Evolutionary conservation across 2,113 vertebrate genomes (phyloP).

Genomic region (Megalops atlanticus): DNA sequence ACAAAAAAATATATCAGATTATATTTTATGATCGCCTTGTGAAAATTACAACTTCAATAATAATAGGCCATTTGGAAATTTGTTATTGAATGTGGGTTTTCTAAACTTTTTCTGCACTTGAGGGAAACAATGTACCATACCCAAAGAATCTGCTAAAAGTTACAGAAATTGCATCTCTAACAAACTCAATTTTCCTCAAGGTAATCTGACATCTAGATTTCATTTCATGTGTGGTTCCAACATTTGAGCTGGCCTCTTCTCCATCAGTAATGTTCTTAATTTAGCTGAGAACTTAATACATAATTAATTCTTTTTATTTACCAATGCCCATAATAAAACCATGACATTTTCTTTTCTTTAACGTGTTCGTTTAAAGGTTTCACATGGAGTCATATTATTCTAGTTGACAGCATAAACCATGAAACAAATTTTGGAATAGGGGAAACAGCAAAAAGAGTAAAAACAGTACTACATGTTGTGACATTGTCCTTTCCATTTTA

Average conservation of each 20-base stretch:
- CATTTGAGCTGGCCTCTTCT: neutral
- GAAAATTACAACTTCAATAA: conserved; percentile 70
- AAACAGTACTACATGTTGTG: neutral
- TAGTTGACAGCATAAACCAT: neutral
- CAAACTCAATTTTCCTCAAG: too few species aligned
- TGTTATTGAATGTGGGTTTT: conserved; percentile 63
- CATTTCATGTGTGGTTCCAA: neutral
- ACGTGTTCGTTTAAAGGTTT: neutral
- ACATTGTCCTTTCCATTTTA: neutral
- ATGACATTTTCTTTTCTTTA: neutral
- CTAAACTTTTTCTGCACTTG: conserved; percentile 65
- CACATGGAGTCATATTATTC: neutral
- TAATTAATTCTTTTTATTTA: neutral
- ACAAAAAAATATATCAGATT: conserved; percentile 65
- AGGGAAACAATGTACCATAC: conserved; percentile 51
- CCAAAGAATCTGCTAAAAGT: conserved; percentile 25
- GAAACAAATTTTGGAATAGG: neutral
- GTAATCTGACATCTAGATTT: neutral
- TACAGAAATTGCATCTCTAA: neutral
- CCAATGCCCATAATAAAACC: neutral
- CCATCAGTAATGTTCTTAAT: neutral
- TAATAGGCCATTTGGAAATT: conserved; percentile 63
- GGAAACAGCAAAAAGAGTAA: neutral
- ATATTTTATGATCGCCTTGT: conserved; percentile 61
- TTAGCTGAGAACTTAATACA: neutral